phyloP scores from a whole-genome alignment of 1,140 invertebrate species.

The Cherax destructor region DNA sequence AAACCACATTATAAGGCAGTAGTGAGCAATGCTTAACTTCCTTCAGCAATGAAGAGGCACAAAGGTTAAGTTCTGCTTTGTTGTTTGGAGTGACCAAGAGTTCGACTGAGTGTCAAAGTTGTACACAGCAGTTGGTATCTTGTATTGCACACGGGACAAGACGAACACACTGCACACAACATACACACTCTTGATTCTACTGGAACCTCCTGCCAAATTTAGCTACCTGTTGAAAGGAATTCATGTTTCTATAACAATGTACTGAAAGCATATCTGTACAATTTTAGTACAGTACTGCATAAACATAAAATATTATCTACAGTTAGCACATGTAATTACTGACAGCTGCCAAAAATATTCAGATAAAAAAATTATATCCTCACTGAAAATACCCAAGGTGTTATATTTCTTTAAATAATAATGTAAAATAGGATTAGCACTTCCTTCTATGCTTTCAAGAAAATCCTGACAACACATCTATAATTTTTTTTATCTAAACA shows the following conservation, averaged over 20 bases:
- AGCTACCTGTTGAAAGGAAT: constrained; percentile 4
- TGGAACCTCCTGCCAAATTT: neutral
- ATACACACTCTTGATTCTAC: neutral
- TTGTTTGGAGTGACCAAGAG: neutral
- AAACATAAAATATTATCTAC: no score
- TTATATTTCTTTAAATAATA: no score
- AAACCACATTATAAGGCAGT: neutral
- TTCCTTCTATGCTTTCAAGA: no score
- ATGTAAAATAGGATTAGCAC: no score
- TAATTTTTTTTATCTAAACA: no score
- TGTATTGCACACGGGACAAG: neutral
- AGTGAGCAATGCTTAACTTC: neutral
- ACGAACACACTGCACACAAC: neutral
- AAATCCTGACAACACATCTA: no score
- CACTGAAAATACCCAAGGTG: no score
- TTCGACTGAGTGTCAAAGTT: neutral
- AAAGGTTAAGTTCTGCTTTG: neutral
- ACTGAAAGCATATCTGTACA: neutral
- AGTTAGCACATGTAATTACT: no score
- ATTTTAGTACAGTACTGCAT: neutral
- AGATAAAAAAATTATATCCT: no score
- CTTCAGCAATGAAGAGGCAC: neutral
- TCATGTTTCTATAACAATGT: neutral
- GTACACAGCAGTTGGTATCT: neutral
- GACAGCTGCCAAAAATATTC: no score